Base-by-base conservation (phyloP, 1,140 invertebrate genomes). In the honey bee (Apis mellifera) region DNA sequence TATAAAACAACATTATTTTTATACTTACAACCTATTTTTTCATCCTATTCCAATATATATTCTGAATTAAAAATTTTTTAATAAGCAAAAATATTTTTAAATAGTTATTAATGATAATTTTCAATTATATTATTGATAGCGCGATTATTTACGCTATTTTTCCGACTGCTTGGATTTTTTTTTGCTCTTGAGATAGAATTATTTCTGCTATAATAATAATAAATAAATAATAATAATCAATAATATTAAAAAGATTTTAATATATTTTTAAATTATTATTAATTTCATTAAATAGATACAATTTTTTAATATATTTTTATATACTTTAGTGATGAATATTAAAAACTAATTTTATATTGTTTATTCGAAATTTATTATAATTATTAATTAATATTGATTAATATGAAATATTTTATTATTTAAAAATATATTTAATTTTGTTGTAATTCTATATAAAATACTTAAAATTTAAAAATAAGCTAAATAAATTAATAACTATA, bases 101-200 rank as follows among this genome's bases (percentile, higher is more conserved):
- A 54, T 19, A 73, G 48, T 26, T 70, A 54, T 19, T 73, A 82
- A 60, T 68, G 19, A 72, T 57, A 66, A 71, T 32, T 57, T 59
- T 62, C 11, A 62, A 50, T 68, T 82, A 23, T 26, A 59, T 84
- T 84, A 82, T 52, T 84, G 71, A 59, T 74, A 42, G 71, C 70
- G 60, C 65, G 89, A 76, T 42, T 42, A 42, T 42, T 66, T 72
- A 57, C 21, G 60, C 60, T 62, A 42, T 70, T 65, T 32, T 64
- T 70, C 65, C 57, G 4, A 48, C 65, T 52, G 48, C n/a, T 69
- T 69, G 8, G 2, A 52, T 5, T 52, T 68, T 52, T 69, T 50
- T 69, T 52, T 50, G 48, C n/a, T 13, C 15, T 52, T 5, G n/a
- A 50, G 8, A 23, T 52, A 68, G 12, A 68, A 0, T 11, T 66